phyloP scores from a whole-genome alignment of 2,113 vertebrate genomes.

The Misgurnus mizolepis region DNA sequence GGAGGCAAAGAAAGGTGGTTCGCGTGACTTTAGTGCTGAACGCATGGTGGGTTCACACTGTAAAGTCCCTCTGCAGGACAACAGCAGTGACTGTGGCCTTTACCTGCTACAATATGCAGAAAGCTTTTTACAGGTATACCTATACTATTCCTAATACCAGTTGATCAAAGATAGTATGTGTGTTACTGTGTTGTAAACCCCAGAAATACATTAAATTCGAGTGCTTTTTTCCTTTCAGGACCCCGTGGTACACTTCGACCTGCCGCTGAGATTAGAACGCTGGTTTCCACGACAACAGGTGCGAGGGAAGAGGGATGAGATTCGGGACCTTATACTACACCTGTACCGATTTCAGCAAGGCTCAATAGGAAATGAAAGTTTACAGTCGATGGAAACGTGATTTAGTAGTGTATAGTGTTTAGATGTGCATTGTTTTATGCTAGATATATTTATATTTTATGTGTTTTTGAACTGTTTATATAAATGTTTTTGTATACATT shows the following conservation, averaged over 20 bases:
- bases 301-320: slow-evolving; percentile 89
- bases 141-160: background rate
- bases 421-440: slow-evolving; percentile 12
- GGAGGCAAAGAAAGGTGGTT: slow-evolving; percentile 82
- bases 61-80: slow-evolving; percentile 92
- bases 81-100: slow-evolving; percentile 94
- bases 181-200: background rate
- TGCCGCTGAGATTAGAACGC: slow-evolving; percentile 82
- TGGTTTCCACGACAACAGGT: slow-evolving; percentile 93
- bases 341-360: slow-evolving; percentile 84
- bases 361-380: slow-evolving; percentile 62
- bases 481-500: slow-evolving; percentile 44
- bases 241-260: slow-evolving; percentile 90
- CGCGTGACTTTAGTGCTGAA: slow-evolving; percentile 81
- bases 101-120: slow-evolving; percentile 96
- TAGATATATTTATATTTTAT: slow-evolving; percentile 46
- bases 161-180: background rate
- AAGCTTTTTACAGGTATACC: slow-evolving; percentile 88
- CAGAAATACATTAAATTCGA: background rate
- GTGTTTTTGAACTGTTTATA: slow-evolving; percentile 15
- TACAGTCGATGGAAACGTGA: slow-evolving; percentile 43
- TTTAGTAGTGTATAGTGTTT: slow-evolving; percentile 23
- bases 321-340: slow-evolving; percentile 88
- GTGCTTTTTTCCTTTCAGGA: slow-evolving; percentile 72
- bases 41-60: slow-evolving; percentile 84